A percentile compares a stretch with the other conserved stretches of the same genome.
phyloP scores from a whole-genome alignment of 1,140 invertebrate genomes.

The Drosophila pseudoobscura region DNA sequence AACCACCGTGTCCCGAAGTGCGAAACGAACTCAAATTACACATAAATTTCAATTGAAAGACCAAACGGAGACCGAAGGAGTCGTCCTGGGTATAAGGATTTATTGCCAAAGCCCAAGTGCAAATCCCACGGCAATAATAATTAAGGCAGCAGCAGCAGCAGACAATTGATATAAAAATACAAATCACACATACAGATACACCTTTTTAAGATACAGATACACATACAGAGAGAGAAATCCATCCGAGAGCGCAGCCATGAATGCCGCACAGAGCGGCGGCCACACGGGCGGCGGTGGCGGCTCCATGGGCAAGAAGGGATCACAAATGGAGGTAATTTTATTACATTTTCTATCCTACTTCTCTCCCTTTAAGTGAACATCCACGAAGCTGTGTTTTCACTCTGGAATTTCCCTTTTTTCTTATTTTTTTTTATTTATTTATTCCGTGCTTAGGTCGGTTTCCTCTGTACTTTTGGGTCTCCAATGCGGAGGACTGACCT shows the following conservation, averaged over 20 bases:
- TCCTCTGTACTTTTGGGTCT: background rate
- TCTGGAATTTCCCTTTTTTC: background rate
- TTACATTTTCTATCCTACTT: conserved; percentile 39
- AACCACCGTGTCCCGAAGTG: conserved; percentile 5
- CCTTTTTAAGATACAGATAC: background rate
- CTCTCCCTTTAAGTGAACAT: conserved; percentile 21
- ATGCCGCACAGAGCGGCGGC: conserved; percentile 84
- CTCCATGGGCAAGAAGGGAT: conserved; percentile 83
- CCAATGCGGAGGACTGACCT: conserved; percentile 16
- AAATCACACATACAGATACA: conserved; percentile 3
- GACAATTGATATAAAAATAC: conserved; percentile 7
- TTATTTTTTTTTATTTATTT: too few relatives aligned
- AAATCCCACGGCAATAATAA: conserved; percentile 34
- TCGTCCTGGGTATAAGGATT: conserved; percentile 28
- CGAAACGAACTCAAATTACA: conserved; percentile 29
- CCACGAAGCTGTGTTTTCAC: background rate
- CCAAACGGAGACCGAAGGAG: background rate
- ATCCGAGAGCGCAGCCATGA: conserved; percentile 67
- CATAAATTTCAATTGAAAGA: conserved; percentile 60
- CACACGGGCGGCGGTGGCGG: conserved; percentile 81
- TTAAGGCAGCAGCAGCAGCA: conserved; percentile 6
- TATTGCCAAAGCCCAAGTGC: conserved; percentile 27
- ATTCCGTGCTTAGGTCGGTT: background rate
- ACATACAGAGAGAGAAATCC: conserved; percentile 25
- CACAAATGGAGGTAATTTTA: conserved; percentile 84